These are phyloP conservation scores for Thelaira solivaga DNA, from an alignment of 2,888 invertebrate species.

Conservation along the genomic window DNA sequence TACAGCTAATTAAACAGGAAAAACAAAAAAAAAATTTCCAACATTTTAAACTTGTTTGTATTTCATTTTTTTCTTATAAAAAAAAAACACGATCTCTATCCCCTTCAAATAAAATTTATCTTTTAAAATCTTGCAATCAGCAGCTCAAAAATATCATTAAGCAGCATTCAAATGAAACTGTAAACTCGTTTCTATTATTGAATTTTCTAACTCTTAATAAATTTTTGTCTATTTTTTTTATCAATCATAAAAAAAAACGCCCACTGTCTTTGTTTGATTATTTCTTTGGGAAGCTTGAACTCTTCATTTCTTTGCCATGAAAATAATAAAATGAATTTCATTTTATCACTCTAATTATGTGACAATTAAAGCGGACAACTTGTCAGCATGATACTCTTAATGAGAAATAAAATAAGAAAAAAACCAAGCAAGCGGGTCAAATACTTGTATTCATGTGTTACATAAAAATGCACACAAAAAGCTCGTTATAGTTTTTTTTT, in stretches of 20 bases:
- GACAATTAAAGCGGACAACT: constrained; percentile 43
- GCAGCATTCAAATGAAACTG: background rate
- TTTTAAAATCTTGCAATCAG: constrained; percentile 10
- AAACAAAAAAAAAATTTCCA: background rate
- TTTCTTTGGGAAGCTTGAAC: background rate
- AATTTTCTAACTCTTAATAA: constrained; percentile 41
- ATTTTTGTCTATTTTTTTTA: constrained; percentile 26
- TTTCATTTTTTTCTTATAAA: background rate
- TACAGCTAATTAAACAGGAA: constrained; percentile 36
- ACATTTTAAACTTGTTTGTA: background rate
- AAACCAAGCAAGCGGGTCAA: too few relatives aligned
- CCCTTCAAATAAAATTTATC: background rate
- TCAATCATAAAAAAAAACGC: constrained; percentile 38
- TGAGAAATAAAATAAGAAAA: background rate
- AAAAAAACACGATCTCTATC: background rate
- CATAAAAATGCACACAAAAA: too few relatives aligned
- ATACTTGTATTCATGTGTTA: too few relatives aligned
- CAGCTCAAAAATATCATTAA: constrained; percentile 18
- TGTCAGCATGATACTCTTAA: constrained; percentile 20
- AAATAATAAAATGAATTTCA: constrained; percentile 47
- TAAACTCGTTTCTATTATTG: constrained; percentile 38
- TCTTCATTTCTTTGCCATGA: constrained; percentile 28
- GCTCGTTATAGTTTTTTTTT: too few relatives aligned
- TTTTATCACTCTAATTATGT: constrained; percentile 31
- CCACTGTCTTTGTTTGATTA: constrained; percentile 35